These are phyloP conservation scores for Aquatica leii DNA, from an alignment of 2,888 invertebrate species.

Conservation along the genomic window DNA sequence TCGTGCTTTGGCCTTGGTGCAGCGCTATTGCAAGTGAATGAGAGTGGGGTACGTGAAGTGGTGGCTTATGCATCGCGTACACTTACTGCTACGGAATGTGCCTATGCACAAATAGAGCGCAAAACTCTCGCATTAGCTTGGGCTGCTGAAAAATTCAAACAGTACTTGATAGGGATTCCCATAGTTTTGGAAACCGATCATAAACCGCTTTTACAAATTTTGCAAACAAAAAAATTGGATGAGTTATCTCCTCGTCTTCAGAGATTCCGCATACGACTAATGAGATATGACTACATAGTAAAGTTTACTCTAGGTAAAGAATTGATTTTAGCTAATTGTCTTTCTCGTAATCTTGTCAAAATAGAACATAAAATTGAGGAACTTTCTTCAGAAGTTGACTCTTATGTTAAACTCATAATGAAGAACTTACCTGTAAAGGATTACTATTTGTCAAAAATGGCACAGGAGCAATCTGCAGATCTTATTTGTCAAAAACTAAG, in stretches of 20 bases:
- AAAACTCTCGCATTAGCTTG: not conserved
- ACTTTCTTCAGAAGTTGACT: no score
- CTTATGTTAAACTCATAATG: not conserved
- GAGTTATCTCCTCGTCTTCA: not conserved
- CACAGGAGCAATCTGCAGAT: not conserved
- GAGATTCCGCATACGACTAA: no score
- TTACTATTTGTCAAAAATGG: not conserved
- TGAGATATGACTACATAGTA: no score
- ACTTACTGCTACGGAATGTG: no score
- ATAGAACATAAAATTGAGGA: no score
- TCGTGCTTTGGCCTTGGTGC: not conserved
- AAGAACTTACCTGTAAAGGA: not conserved
- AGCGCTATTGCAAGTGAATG: not conserved
- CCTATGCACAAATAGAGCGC: no score
- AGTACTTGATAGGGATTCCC: conserved; percentile 4
- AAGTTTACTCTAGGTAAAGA: no score
- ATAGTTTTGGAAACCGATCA: no score
- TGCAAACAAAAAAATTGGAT: not conserved
- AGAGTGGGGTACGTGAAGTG: not conserved
- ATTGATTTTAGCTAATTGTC: no score
- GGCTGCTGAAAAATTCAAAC: not conserved
- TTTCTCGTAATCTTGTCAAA: no score
- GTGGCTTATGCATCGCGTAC: conserved; percentile 33
- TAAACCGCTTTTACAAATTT: no score
- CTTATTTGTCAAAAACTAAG: no score